These are phyloP conservation scores for Lutra lutra DNA, from an alignment of 2,797 vertebrate genomes.

Conservation along the genomic window DNA sequence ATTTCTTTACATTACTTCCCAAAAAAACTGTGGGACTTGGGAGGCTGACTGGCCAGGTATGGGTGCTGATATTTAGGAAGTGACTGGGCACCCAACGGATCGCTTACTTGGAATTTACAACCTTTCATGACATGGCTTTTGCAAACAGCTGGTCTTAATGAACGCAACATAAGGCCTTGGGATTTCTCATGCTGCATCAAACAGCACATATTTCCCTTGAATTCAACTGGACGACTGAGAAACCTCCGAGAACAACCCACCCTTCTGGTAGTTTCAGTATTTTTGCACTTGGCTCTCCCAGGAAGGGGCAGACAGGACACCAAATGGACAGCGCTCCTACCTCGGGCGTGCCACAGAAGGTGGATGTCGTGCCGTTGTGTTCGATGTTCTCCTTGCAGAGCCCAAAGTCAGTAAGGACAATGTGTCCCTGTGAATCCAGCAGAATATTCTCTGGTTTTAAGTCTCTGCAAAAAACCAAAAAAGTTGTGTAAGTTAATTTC, in stretches of 20 bases:
- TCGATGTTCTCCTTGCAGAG: slow-evolving; percentile 99
- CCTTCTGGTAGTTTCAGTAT: not conserved
- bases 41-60: not conserved
- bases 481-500: slow-evolving; percentile 41
- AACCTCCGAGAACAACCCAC: not conserved
- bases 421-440: slow-evolving; percentile 98
- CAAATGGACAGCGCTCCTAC: slow-evolving; percentile 82
- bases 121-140: not conserved
- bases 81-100: not conserved
- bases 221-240: not conserved
- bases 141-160: not conserved
- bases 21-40: not conserved
- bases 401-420: slow-evolving; percentile 98
- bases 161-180: not conserved
- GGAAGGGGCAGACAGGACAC: not conserved
- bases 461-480: slow-evolving; percentile 87
- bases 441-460: slow-evolving; percentile 99
- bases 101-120: not conserved
- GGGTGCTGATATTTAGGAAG: not conserved
- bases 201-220: not conserved
- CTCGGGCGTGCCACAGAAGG: slow-evolving; percentile 99
- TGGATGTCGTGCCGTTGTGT: slow-evolving; percentile 97
- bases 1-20: not conserved
- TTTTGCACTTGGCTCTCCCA: not conserved
- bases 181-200: not conserved